phyloP scores from a whole-genome alignment of 2,888 invertebrate species.

The Acrobasis repandana region DNA sequence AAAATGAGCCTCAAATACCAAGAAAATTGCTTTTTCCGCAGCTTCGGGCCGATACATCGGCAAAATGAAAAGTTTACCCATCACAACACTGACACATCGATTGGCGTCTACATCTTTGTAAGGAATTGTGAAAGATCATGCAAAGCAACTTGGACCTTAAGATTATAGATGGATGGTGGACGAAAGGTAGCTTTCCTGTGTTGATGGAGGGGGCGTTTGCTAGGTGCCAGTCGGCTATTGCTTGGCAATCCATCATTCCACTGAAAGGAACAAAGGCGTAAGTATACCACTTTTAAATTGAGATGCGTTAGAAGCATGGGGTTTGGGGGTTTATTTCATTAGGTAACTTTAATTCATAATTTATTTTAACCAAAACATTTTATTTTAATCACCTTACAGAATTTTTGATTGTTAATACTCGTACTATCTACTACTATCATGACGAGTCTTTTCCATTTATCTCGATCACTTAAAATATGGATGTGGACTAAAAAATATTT shows the following conservation, averaged over 20 bases:
- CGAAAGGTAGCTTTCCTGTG: constrained; percentile 51
- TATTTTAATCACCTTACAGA: too few species aligned
- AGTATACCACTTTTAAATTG: constrained; percentile 49
- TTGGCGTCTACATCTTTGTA: constrained; percentile 78
- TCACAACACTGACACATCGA: constrained; percentile 77
- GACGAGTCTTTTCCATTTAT: too few species aligned
- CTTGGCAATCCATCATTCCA: constrained; percentile 73
- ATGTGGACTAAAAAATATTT: too few species aligned
- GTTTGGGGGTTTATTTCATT: constrained; percentile 21
- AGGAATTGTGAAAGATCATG: constrained; percentile 63
- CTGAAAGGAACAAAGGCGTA: constrained; percentile 62
- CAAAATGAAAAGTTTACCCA: constrained; percentile 80
- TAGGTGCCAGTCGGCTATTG: constrained; percentile 65
- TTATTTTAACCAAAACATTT: too few species aligned
- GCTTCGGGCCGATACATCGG: constrained; percentile 62
- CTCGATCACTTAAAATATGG: too few species aligned
- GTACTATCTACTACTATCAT: too few species aligned
- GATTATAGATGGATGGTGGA: constrained; percentile 41
- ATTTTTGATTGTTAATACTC: too few species aligned
- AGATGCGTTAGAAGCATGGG: constrained; percentile 32
- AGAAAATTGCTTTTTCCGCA: constrained; percentile 74
- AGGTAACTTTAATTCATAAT: background rate
- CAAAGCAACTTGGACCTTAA: constrained; percentile 65
- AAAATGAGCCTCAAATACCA: constrained; percentile 72
- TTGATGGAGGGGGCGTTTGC: constrained; percentile 60